These are phyloP conservation scores for Ailuropoda melanoleuca DNA, from an alignment of 2,113 vertebrate species.

Conservation along the genomic window DNA sequence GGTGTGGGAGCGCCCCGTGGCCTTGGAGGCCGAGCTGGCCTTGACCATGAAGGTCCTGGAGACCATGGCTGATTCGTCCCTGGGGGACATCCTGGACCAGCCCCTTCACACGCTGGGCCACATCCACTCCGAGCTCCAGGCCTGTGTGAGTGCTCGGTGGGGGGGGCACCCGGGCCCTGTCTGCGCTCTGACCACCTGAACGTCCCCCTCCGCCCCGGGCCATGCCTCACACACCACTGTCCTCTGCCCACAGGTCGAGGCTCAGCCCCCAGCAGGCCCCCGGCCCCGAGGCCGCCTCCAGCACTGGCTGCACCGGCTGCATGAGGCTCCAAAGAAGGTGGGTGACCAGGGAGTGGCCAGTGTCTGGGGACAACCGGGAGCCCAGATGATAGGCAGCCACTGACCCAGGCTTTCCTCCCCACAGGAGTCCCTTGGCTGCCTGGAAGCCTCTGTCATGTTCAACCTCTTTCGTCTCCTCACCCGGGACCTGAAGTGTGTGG, in stretches of 20 bases:
- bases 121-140: not conserved
- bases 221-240: not conserved
- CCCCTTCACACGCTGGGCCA: not conserved
- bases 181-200: not conserved
- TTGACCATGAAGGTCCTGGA: constrained; percentile 32
- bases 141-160: constrained; percentile 55
- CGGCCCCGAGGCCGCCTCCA: not conserved
- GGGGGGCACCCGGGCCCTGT: not conserved
- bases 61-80: accelerated
- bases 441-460: not conserved
- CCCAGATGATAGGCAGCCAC: not conserved
- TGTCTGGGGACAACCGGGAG: no score
- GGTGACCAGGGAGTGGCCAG: not conserved
- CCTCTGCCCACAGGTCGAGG: not conserved
- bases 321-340: not conserved
- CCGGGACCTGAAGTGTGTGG: not conserved
- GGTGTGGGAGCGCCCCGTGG: not conserved
- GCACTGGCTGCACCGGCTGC: not conserved
- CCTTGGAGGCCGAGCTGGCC: constrained; percentile 46
- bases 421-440: not conserved
- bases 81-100: not conserved
- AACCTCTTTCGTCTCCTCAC: constrained; percentile 32
- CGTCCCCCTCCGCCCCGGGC: not conserved
- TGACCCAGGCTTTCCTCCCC: not conserved
- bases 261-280: not conserved